These are phyloP conservation scores for Anthopleura xanthogrammica DNA, from an alignment of 92 coral and sea anemone genomes.

Conservation along the genomic window DNA sequence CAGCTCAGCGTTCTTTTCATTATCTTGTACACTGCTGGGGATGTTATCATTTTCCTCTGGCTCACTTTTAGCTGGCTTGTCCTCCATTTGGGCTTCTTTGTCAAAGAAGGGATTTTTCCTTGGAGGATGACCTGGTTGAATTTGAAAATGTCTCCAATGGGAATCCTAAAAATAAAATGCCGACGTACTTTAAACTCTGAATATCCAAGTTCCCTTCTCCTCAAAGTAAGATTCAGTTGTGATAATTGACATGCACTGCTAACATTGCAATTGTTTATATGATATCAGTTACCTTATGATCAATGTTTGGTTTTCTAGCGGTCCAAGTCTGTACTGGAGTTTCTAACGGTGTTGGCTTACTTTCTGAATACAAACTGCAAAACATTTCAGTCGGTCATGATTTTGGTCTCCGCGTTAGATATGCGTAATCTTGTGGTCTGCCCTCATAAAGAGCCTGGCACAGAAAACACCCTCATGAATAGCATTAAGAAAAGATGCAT, in stretches of 20 bases:
- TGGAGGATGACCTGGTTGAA: conserved; percentile 12
- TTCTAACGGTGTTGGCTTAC: conserved; percentile 14
- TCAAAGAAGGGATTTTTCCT: conserved; percentile 20
- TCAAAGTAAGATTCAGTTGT: neutral
- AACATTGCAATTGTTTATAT: neutral
- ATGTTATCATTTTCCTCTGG: neutral
- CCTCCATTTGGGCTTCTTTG: conserved; percentile 9
- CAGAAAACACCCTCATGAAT: too few relatives aligned
- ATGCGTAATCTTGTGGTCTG: too few relatives aligned
- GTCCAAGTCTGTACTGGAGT: conserved; percentile 34
- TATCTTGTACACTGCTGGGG: neutral
- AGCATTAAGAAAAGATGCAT: too few relatives aligned
- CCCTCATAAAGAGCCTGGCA: too few relatives aligned
- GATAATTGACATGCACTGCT: too few relatives aligned
- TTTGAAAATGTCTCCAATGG: conserved; percentile 29
- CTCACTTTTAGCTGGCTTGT: neutral
- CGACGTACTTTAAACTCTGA: neutral
- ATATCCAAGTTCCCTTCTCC: neutral
- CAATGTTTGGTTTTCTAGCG: neutral
- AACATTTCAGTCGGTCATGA: neutral
- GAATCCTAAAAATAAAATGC: neutral
- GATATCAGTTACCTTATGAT: neutral
- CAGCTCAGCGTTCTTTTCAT: neutral
- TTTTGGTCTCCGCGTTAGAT: too few relatives aligned
- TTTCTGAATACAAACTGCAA: neutral